Conservation (phyloP, 2,888 invertebrate species). For the Patella ulyssiponensis region DNA sequence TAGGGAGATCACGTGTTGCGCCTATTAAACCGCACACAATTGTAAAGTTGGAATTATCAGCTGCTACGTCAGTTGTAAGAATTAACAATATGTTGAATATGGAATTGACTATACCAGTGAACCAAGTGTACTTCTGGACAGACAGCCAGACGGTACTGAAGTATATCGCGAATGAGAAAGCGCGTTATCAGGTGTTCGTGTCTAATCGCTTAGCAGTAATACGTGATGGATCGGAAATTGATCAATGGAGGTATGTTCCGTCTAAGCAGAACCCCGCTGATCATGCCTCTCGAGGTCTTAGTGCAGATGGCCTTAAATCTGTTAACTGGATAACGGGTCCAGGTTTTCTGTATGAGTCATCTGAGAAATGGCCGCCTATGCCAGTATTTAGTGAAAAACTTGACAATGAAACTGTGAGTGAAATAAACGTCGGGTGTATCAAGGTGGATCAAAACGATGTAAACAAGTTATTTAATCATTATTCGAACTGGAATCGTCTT, state of each 20-base stretch:
- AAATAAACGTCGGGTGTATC: not conserved
- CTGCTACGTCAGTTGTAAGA: slow-evolving; percentile 39
- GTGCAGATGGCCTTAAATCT: slow-evolving; percentile 8
- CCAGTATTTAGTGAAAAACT: slow-evolving; percentile 1
- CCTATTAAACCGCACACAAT: slow-evolving; percentile 36
- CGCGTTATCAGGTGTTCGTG: slow-evolving; percentile 46
- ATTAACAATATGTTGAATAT: slow-evolving; percentile 29
- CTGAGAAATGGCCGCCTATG: not conserved
- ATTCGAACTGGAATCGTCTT: not conserved
- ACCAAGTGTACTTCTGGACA: slow-evolving; percentile 40
- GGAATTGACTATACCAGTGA: slow-evolving; percentile 28
- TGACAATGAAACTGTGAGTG: not conserved
- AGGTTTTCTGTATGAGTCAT: not conserved
- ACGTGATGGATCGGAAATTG: slow-evolving; percentile 31
- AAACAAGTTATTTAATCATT: not conserved
- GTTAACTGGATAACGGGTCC: slow-evolving; percentile 34
- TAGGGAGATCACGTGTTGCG: slow-evolving; percentile 34
- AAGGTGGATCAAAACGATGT: not conserved
- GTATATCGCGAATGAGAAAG: slow-evolving; percentile 43
- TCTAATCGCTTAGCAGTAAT: slow-evolving; percentile 48
- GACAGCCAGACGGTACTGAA: slow-evolving; percentile 43
- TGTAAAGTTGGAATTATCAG: slow-evolving; percentile 40
- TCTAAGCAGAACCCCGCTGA: slow-evolving; percentile 46
- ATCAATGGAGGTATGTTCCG: slow-evolving; percentile 43
- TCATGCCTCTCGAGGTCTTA: slow-evolving; percentile 39